Evolutionary conservation across 2,888 invertebrate species (phyloP), one percentile per base, ranked within the genome.

Genomic region (Sminthurides aquaticus): DNA sequence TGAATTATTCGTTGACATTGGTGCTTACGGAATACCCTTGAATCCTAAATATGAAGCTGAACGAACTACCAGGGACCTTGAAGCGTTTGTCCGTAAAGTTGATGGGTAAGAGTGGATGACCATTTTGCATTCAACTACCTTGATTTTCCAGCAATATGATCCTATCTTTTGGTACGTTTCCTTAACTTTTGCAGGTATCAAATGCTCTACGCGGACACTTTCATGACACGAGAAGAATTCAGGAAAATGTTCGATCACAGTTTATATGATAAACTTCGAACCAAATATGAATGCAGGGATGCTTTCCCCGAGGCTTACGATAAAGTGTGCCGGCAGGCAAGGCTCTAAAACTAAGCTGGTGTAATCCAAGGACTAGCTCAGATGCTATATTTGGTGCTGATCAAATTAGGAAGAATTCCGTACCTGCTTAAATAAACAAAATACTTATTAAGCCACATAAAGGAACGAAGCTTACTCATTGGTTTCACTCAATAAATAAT

Each of bases 181-280:
- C n/a, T n/a, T n/a, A n/a, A n/a, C n/a, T 11, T 15, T 34, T 75
- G 15, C 76, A 86, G 85, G 11, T 90, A 87, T 78, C 90, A 91
- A 79, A 91, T 91, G 90, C 79, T 91, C 43, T 91, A 90, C 77
- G 90, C 89, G 0, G 90, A 91, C 76, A 88, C 88, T 0, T 90
- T 86, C 79, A 85, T 87, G 73, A 87, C 86, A 0, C 77, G 79
- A 25, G 85, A 86, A 8, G 90, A 91, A 78, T 91, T 91, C 78
- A 79, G 87, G 5, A 76, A 80, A 58, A 91, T 91, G 90, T 91
- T 91, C 78, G 87, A 90, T 77, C 89, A 89, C 77, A 79, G 80
- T 0, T 79, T 90, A 15, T 91, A 91, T 75, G 87, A 89, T 73
- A 81, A 79, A 75, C 79, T 88, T 73, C 78, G 89, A 68, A 77